phyloP scores from a whole-genome alignment of 1,140 invertebrate species.

The Diachasmimorpha longicaudata region DNA sequence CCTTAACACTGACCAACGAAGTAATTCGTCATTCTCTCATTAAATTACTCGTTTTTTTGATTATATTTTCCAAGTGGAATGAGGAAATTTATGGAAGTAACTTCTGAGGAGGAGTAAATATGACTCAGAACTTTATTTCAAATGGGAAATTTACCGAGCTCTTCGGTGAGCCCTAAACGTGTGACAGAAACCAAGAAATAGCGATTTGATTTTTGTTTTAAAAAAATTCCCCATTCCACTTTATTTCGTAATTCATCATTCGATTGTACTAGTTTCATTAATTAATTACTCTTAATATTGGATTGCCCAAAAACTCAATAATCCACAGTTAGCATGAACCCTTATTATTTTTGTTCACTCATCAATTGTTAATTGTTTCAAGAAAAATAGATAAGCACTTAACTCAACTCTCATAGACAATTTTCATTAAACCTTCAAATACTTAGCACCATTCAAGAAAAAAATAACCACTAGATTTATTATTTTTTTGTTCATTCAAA shows the following conservation, averaged over 20 bases:
- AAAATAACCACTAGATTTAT: conserved; percentile 39
- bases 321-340: conserved; percentile 15
- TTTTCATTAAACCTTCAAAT: conserved; percentile 37
- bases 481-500: not conserved
- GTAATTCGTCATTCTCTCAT: conserved; percentile 13
- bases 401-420: conserved; percentile 51
- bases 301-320: conserved; percentile 49
- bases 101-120: too few species aligned
- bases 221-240: not conserved
- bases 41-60: not conserved
- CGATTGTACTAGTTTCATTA: conserved; percentile 26
- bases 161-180: not conserved
- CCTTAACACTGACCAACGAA: conserved; percentile 23
- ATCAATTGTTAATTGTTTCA: conserved; percentile 31
- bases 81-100: too few species aligned
- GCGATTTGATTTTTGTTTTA: not conserved
- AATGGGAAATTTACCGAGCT: not conserved
- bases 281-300: conserved; percentile 35
- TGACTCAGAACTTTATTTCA: too few species aligned
- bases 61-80: too few species aligned
- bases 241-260: conserved; percentile 7
- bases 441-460: conserved; percentile 57
- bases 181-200: not conserved
- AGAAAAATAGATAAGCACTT: conserved; percentile 51
- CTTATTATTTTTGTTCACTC: not conserved